Base-by-base conservation (phyloP, 2,113 vertebrate genomes). In the Barbus barbus region DNA sequence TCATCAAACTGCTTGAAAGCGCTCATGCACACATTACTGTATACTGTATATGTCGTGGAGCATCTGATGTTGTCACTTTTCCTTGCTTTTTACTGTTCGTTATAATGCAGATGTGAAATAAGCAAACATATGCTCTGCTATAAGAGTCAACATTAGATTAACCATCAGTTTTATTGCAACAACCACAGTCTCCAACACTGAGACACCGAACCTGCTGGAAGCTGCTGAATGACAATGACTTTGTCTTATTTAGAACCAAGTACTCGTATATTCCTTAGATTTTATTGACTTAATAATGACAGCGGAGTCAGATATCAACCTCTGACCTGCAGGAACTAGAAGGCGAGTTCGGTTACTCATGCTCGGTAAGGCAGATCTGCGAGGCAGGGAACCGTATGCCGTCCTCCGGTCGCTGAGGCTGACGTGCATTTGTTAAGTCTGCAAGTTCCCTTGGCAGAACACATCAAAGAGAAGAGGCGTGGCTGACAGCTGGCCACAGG, bases 251-350 rank as follows among this genome's bases (percentile, higher is more conserved):
- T 63, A 38, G 5, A 22, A 31, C 2, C 4, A 31, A 78, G 20
- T 18, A 22, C 31, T 77, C 9, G 14, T 78, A 48, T 84, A 58
- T 87, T 86, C 89, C 85, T 73, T 85, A 83, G 82, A 90, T 88
- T 92, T 94, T 93, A 85, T 79, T 61, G 81, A 79, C 83, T 63
- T 24, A 1, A 44, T 41, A 89, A 91, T 90, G 90, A 89, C 91
- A 83, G 90, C 82, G 89, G 58, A 87, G 91, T 92, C 88, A 74
- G 84, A 91, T 80, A 87, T 88, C 90, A 87, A 84, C 82, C 88
- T 71, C 91, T 93, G 91, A 93, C 93, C 91, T 94, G 87, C 85
- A 91, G 89, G 88, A 82, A 76, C 90, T 89, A 88, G 89, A 87
- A 90, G 67, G 58, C 84, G 85, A 88, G 89, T 89, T 89, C 91